Conservation (phyloP, 2,888 invertebrate species). For the Theretra japonica region DNA sequence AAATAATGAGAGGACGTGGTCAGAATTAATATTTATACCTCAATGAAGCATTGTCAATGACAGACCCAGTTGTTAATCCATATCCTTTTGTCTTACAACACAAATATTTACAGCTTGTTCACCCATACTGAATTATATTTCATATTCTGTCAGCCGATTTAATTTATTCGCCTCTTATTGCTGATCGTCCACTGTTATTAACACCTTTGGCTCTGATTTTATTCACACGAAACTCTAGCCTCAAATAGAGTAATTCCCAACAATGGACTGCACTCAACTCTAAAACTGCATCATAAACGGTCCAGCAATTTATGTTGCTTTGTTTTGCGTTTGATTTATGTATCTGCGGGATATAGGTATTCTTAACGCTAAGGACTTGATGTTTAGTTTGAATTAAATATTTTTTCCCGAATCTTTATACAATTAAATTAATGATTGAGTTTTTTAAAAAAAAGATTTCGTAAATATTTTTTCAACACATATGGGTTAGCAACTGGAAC, state of each 20-base stretch:
- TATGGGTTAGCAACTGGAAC: too few relatives aligned
- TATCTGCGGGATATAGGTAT: slow-evolving; percentile 73
- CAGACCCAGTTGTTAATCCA: too few relatives aligned
- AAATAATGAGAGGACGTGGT: too few relatives aligned
- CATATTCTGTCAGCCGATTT: neutral
- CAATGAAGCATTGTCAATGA: too few relatives aligned
- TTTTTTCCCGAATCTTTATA: too few relatives aligned
- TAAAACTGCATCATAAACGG: slow-evolving; percentile 4
- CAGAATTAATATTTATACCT: too few relatives aligned
- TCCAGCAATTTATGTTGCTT: slow-evolving; percentile 21
- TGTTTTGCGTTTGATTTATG: slow-evolving; percentile 73
- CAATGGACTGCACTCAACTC: slow-evolving; percentile 1
- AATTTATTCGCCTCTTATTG: neutral
- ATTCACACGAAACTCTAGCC: slow-evolving; percentile 9
- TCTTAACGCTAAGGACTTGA: slow-evolving; percentile 59
- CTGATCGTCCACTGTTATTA: neutral
- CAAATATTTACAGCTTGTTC: too few relatives aligned
- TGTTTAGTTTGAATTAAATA: neutral
- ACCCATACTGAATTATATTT: neutral
- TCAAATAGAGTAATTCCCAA: slow-evolving; percentile 1
- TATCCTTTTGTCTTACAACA: too few relatives aligned
- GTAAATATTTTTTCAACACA: too few relatives aligned
- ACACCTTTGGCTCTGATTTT: neutral
- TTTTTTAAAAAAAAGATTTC: too few relatives aligned
- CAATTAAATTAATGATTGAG: too few relatives aligned